Evolutionary conservation across 2,113 vertebrate genomes (phyloP), one percentile per base, ranked within the genome.

Genomic region (Corynorhinus townsendii): DNA sequence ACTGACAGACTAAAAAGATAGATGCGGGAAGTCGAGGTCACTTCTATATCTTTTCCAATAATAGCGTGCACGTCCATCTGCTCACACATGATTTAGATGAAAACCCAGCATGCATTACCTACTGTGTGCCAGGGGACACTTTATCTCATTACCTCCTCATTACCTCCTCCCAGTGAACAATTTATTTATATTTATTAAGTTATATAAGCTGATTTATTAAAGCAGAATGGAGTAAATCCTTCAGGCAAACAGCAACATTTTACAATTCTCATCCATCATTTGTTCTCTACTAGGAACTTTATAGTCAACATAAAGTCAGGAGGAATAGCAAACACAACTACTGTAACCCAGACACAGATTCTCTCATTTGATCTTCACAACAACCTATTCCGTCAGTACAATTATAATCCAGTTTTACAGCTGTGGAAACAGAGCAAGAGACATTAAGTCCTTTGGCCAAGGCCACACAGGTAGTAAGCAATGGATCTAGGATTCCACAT

Each of bases 201-300:
- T 86, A 81, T 12, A 79, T 49, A 73, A 43, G 35, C 24, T 85
- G 73, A 88, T 90, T 93, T 95, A 92, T 92, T 90, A 93, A 95
- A 95, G 92, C 35, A 71, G 72, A 95, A 86, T 68, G 14, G 33
- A 95, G 69, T 79, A 89, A 90, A 95, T 91, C 82, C 73, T 97
- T 83, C 49, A 86, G 86, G 92, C 89, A 88, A 95, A 95, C 47
- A 95, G 47, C 91, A 90, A 92, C 73, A 71, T 88, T 95, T 95
- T 97, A 90, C 43, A 90, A 89, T 93, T 85, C 90, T 91, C 73
- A 96, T 90, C 94, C 47, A 86, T 96, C 88, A 83, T 92, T 93
- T 90, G 93, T 89, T 90, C 86, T 95, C 28, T 59, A 40, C 71
- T 82, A 95, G 54, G 68, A 88, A 79, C 91, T 95, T 92, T 86